Base-by-base conservation (phyloP, 2,797 vertebrate species). In the Semaprochilodus insignis region DNA sequence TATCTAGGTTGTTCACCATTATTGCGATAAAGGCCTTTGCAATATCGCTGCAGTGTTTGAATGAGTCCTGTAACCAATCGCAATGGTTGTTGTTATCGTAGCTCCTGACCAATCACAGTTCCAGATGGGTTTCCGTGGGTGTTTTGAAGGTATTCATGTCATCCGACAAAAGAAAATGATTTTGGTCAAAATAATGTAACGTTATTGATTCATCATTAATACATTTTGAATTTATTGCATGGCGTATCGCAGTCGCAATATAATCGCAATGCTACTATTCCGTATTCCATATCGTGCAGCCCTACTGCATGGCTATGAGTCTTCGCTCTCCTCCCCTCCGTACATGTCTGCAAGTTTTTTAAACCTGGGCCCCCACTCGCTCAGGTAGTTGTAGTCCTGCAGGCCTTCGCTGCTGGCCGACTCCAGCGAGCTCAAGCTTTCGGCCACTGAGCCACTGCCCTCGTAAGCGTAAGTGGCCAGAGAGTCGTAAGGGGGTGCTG, bases 261-360 rank as follows among this genome's bases (percentile, higher is more conserved):
- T 21, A 44, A 44, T n/a, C 67, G 23, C 36, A 70, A 6, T 48
- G 73, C 57, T 87, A 19, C 81, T 55, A 67, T 74, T 44, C 19
- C 7, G 36, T 31, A 31, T 10, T 70, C n/a, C 36, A 70, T 48
- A 48, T 70, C 21, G 40, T 70, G 67, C 67, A 70, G 67, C 67
- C 67, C 67, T 25, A 31, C 85, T 86, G 21, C 7, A n/a, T 15
- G n/a, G 92, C 96, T 96, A 98, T 86, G 96, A 97, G 91, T 97
- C 96, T 89, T 97, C 97, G 83, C 96, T 96, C 92, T 97, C 97
- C 83, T 94, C 96, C 8, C 95, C 91, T 0, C 97, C 97, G 36
- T 98, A 99, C 97, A 99, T 95, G 90, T 98, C 97, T 1, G 97
- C 97, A 66, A 99, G 95, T 92, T 97, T 99, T 93, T 97, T 97